Evolutionary conservation across 1,140 invertebrate species (phyloP).

Genomic region (Phymorhynchus buccinoides): DNA sequence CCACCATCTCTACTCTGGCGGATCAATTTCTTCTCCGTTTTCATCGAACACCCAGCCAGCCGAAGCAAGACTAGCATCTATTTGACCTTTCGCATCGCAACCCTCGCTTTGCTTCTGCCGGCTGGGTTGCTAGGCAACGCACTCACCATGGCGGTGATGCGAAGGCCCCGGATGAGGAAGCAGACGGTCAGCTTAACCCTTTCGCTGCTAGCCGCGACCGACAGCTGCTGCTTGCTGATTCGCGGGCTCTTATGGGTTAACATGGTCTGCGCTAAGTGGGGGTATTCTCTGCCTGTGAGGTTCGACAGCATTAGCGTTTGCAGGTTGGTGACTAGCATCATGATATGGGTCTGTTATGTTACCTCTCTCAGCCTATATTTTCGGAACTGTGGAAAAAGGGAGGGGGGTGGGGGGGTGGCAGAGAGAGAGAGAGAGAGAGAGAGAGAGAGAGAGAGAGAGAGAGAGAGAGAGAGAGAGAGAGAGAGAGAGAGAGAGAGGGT

Average conservation of each 20-base stretch:
- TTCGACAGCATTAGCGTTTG: not conserved
- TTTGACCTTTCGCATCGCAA: not conserved
- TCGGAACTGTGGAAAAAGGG: too few species aligned
- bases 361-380: too few species aligned
- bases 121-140: conserved; percentile 17
- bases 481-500: too few species aligned
- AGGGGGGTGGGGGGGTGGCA: too few species aligned
- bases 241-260: conserved; percentile 16
- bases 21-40: not conserved
- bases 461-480: too few species aligned
- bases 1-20: not conserved
- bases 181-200: conserved; percentile 20
- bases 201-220: not conserved
- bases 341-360: too few species aligned
- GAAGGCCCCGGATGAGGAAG: conserved; percentile 24
- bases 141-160: conserved; percentile 6
- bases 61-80: not conserved
- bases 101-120: not conserved
- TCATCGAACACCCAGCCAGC: conserved; percentile 4
- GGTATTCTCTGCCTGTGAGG: not conserved
- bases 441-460: too few species aligned
- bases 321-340: conserved; percentile 9
- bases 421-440: too few species aligned
- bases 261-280: not conserved
- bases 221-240: conserved; percentile 21